Evolutionary conservation across 1,140 invertebrate species (phyloP).

Genomic region (Pararge aegeria): DNA sequence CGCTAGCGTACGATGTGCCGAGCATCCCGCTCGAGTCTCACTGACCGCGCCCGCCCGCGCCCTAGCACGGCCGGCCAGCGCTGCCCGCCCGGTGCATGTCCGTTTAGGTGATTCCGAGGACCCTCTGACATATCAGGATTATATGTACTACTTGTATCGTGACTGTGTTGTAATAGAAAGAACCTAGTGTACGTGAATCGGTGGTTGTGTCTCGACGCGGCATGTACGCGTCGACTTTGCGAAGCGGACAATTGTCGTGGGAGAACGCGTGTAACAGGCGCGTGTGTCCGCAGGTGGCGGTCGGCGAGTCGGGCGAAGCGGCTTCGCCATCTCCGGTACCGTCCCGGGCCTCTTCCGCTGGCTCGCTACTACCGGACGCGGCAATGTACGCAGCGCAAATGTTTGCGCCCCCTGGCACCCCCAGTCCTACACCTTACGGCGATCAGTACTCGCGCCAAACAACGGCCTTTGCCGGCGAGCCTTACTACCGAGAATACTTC

Average conservation of each 20-base stretch:
- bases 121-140: conserved; percentile 43
- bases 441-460: conserved; percentile 70
- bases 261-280: conserved; percentile 76
- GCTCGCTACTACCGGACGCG: conserved; percentile 75
- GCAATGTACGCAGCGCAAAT: conserved; percentile 78
- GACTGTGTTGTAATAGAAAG: conserved; percentile 55
- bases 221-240: conserved; percentile 75
- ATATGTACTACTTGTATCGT: conserved; percentile 42
- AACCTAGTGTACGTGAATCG: conserved; percentile 68
- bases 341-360: conserved; percentile 71
- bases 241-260: conserved; percentile 75
- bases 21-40: conserved; percentile 64
- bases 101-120: conserved; percentile 38
- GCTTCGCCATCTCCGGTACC: conserved; percentile 72
- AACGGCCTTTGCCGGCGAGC: conserved; percentile 64
- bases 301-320: conserved; percentile 70
- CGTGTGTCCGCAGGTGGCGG: conserved; percentile 78
- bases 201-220: conserved; percentile 72
- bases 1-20: conserved; percentile 70
- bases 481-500: conserved; percentile 78
- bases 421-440: conserved; percentile 75
- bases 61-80: conserved; percentile 60
- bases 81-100: conserved; percentile 52
- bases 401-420: conserved; percentile 74
- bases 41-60: conserved; percentile 76